phyloP scores from a whole-genome alignment of 2,797 vertebrate species.

The Pseudomugil gertrudae region DNA sequence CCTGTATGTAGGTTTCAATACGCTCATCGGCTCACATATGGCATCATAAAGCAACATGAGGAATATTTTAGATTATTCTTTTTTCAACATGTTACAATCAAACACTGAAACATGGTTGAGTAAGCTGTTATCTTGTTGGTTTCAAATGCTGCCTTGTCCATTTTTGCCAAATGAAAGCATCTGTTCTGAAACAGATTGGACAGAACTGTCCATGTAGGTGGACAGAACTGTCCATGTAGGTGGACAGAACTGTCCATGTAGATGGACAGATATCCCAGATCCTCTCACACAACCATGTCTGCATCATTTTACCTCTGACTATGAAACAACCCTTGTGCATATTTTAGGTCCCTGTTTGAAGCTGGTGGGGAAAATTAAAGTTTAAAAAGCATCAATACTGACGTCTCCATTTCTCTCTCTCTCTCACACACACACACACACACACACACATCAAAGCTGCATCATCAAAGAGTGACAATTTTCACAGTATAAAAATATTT shows the following conservation, averaged over 20 bases:
- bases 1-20: constrained; percentile 19
- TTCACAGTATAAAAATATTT: constrained; percentile 78
- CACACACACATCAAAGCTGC: constrained; percentile 23
- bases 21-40: background rate
- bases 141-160: constrained; percentile 20
- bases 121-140: constrained; percentile 12
- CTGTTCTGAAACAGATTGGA: constrained; percentile 12
- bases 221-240: no score
- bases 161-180: constrained; percentile 7
- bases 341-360: constrained; percentile 11
- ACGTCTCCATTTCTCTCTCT: constrained; percentile 1
- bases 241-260: no score
- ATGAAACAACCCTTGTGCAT: constrained; percentile 33
- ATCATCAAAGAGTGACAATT: constrained; percentile 21
- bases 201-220: constrained; percentile 14
- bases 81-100: background rate
- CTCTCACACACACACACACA: constrained; percentile 6
- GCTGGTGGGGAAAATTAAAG: constrained; percentile 6
- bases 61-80: constrained; percentile 2
- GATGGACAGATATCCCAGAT: constrained; percentile 20
- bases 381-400: constrained; percentile 10
- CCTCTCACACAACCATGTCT: constrained; percentile 3
- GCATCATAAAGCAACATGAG: background rate
- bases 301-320: background rate
- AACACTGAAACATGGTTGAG: background rate